phyloP scores from a whole-genome alignment of 2,797 vertebrate genomes.

The Anableps anableps region DNA sequence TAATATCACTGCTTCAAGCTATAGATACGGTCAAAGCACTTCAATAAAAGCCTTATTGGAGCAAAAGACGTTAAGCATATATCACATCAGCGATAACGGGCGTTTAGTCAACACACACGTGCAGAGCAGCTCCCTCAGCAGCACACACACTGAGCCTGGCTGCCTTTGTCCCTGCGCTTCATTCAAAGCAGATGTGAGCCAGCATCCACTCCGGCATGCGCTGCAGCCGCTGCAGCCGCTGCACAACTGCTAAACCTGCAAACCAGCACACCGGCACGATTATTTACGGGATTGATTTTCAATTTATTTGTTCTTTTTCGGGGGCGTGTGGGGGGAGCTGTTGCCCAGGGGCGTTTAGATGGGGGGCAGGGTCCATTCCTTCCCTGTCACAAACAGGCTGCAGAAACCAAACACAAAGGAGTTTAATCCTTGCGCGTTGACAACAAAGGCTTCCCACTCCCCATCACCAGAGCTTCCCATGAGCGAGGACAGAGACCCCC shows the following conservation, averaged over 20 bases:
- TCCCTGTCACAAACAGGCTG: slow-evolving; percentile 31
- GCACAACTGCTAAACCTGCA: background rate
- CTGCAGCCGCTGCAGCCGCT: slow-evolving; percentile 30
- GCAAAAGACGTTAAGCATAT: background rate
- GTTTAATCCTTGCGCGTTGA: slow-evolving; percentile 60
- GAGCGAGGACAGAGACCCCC: slow-evolving; percentile 22
- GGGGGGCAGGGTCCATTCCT: slow-evolving; percentile 56
- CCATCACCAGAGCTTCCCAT: slow-evolving; percentile 35
- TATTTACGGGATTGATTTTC: background rate
- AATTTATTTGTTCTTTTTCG: background rate
- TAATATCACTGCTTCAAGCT: background rate
- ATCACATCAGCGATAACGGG: background rate
- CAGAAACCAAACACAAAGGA: slow-evolving; percentile 71
- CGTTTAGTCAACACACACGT: slow-evolving; percentile 39
- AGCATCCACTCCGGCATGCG: slow-evolving; percentile 55
- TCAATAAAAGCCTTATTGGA: background rate
- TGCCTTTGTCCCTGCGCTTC: slow-evolving; percentile 68
- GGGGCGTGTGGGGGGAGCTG: background rate
- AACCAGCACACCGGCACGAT: slow-evolving; percentile 15
- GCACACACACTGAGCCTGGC: slow-evolving; percentile 35
- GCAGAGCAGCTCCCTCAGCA: slow-evolving; percentile 49
- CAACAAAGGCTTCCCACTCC: slow-evolving; percentile 55
- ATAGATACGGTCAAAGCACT: background rate
- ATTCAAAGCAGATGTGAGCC: slow-evolving; percentile 71
- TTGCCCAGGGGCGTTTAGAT: slow-evolving; percentile 28